Conservation (phyloP, 2,113 vertebrate species). For the Balaeniceps rex region DNA sequence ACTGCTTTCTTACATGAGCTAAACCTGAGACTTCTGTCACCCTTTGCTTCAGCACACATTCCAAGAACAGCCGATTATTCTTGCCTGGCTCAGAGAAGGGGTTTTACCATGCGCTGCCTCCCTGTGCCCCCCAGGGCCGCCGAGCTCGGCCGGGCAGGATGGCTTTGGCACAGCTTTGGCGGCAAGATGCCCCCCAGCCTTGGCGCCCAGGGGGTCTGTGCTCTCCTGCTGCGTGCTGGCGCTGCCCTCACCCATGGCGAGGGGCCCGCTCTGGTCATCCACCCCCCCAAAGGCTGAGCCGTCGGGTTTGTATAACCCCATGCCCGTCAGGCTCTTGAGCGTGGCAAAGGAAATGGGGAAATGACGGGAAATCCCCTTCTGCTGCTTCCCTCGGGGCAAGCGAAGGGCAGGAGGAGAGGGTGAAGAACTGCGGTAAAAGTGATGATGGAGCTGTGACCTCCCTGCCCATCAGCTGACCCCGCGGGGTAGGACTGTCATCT, state of each 20-base stretch:
- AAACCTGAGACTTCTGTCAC: background rate
- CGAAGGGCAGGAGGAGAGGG: background rate
- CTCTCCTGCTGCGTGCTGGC: background rate
- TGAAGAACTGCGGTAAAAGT: rapidly evolving
- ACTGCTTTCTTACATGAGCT: background rate
- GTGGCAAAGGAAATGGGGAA: background rate
- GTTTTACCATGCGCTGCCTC: background rate
- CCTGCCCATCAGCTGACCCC: no score
- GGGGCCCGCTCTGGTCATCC: background rate
- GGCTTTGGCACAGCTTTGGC: background rate
- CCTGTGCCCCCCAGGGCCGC: background rate
- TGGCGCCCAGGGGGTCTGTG: background rate
- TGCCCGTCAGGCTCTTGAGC: no score
- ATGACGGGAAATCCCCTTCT: background rate
- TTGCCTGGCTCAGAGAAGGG: background rate
- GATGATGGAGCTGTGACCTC: background rate
- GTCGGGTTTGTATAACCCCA: rapidly evolving
- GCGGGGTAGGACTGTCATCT: rapidly evolving
- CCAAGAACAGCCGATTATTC: background rate
- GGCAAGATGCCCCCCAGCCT: background rate
- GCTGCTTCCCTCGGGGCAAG: background rate
- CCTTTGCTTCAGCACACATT: background rate
- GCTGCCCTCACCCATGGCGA: background rate
- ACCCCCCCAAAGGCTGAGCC: background rate
- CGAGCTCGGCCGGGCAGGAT: background rate